phyloP scores from a whole-genome alignment of 1,140 invertebrate genomes.

The Batillaria attramentaria region DNA sequence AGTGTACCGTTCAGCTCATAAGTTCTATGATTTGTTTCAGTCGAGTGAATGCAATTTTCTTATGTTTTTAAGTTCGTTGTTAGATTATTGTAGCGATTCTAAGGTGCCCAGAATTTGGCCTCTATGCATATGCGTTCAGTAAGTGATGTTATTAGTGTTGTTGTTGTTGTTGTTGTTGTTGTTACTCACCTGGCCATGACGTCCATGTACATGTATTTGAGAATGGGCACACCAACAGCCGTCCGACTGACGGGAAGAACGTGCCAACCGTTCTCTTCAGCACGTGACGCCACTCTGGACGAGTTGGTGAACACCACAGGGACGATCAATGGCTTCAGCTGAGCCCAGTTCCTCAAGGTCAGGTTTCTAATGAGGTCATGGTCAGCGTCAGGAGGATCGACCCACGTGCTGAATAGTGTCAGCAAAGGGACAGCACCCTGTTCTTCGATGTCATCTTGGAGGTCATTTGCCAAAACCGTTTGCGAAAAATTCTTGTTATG shows the following conservation, averaged over 20 bases:
- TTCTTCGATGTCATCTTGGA: too few species aligned
- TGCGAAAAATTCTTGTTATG: too few species aligned
- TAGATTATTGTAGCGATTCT: too few species aligned
- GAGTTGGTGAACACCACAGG: conserved; percentile 51
- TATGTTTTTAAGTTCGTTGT: too few species aligned
- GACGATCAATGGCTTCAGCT: conserved; percentile 39
- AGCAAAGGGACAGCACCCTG: conserved; percentile 34
- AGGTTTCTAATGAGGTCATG: conserved; percentile 48
- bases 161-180: not conserved
- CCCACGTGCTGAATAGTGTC: conserved; percentile 55
- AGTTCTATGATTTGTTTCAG: too few species aligned
- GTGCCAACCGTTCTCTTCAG: conserved; percentile 38
- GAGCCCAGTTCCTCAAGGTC: conserved; percentile 54
- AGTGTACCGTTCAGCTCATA: too few species aligned
- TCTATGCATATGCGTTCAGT: too few species aligned
- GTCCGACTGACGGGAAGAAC: conserved; percentile 41
- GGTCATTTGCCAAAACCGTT: too few species aligned
- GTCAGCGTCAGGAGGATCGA: conserved; percentile 23
- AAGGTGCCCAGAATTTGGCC: too few species aligned
- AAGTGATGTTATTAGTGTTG: too few species aligned
- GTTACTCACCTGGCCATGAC: conserved; percentile 23
- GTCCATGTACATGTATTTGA: conserved; percentile 50
- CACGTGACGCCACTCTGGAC: conserved; percentile 17
- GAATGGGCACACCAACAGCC: conserved; percentile 44
- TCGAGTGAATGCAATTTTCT: too few species aligned